Conservation (phyloP, 2,888 invertebrate species). For the Tupiocoris notatus region DNA sequence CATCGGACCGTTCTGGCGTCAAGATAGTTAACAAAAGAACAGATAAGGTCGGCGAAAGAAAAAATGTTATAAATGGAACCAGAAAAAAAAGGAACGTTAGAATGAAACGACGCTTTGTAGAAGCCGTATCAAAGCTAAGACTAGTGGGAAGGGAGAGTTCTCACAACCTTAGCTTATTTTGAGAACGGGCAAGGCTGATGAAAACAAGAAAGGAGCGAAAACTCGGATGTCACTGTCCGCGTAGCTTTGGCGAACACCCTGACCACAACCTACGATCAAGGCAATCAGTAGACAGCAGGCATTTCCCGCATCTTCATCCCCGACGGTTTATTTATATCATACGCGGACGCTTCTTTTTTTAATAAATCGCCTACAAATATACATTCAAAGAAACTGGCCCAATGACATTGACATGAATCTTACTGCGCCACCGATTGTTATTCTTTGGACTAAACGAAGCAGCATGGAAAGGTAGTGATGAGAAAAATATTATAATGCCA, state of each 20-base stretch:
- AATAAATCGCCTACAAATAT: no score
- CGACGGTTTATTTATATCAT: background rate
- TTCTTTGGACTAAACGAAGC: no score
- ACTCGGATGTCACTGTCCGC: background rate
- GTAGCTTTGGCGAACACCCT: background rate
- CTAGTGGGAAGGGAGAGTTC: background rate
- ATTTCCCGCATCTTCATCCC: background rate
- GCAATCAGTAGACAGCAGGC: no score
- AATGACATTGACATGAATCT: no score
- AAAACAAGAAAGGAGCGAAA: background rate
- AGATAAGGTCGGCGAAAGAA: no score
- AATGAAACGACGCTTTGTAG: background rate
- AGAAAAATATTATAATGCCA: no score
- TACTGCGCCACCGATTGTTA: no score
- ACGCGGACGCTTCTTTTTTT: background rate
- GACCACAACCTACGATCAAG: background rate
- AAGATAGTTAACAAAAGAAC: no score
- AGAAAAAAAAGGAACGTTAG: background rate
- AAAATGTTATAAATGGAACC: no score
- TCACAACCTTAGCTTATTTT: background rate
- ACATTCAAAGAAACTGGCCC: no score
- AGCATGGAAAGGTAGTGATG: no score
- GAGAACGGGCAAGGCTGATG: background rate
- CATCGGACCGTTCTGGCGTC: no score
- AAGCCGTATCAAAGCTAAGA: background rate